phyloP scores from a whole-genome alignment of 2,888 invertebrate species.

The Caenorhabditis auriculariae region DNA sequence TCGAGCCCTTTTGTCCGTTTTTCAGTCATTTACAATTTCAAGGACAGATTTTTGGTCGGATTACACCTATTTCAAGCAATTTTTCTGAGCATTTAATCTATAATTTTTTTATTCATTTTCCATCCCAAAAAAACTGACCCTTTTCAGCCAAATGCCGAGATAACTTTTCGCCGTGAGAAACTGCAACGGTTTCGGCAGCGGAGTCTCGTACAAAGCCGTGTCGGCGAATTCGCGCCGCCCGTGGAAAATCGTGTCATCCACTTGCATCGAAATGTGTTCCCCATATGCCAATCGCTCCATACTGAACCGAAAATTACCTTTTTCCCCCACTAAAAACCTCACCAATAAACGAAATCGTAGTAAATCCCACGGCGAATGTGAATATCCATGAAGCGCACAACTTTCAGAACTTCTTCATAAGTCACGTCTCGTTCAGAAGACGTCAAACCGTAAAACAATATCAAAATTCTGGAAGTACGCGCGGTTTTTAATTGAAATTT shows the following conservation, averaged over 20 bases:
- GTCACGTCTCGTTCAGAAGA: slow-evolving; percentile 4
- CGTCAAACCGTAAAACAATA: slow-evolving; percentile 5
- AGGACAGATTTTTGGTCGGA: no score
- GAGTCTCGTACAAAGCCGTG: neutral
- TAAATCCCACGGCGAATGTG: slow-evolving; percentile 6
- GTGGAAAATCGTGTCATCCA: slow-evolving; percentile 18
- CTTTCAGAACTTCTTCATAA: slow-evolving; percentile 8
- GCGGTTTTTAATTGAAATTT: no score
- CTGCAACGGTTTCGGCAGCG: slow-evolving; percentile 1
- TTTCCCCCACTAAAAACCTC: neutral
- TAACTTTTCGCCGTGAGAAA: slow-evolving; percentile 9
- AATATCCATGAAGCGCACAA: slow-evolving; percentile 7
- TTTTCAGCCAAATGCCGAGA: slow-evolving; percentile 24
- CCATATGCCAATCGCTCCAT: slow-evolving; percentile 22
- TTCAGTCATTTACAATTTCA: no score
- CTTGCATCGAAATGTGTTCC: slow-evolving; percentile 3
- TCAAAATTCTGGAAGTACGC: slow-evolving; percentile 11
- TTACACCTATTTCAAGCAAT: no score
- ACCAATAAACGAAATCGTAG: slow-evolving; percentile 7
- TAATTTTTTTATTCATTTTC: no score
- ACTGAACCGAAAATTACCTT: slow-evolving; percentile 1
- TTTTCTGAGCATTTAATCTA: no score
- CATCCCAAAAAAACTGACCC: no score
- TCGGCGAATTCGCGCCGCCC: slow-evolving; percentile 4
- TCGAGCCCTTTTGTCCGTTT: no score